Conservation (phyloP, 2,888 invertebrate genomes). For the Trissolcus japonicus region DNA sequence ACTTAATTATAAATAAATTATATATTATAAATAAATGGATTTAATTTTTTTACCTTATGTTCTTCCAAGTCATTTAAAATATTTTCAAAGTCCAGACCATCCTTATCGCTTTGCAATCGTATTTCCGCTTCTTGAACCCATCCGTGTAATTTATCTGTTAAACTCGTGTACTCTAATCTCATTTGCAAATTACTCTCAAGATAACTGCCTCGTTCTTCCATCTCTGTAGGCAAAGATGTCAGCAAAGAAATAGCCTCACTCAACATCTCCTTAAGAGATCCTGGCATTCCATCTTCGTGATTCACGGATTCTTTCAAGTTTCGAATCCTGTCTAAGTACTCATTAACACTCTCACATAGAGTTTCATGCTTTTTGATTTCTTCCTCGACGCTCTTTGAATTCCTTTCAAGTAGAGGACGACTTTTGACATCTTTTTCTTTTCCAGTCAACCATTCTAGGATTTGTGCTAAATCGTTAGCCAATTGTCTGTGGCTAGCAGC, state of each 20-base stretch:
- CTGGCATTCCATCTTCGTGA: conserved; percentile 87
- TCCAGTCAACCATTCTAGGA: conserved; percentile 88
- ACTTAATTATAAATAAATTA: too few species aligned
- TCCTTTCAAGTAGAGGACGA: conserved; percentile 87
- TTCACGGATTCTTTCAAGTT: conserved; percentile 84
- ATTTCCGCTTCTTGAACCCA: conserved; percentile 91
- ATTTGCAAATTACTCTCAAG: conserved; percentile 86
- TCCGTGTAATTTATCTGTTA: conserved; percentile 86
- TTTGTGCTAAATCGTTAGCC: conserved; percentile 87
- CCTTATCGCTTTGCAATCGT: conserved; percentile 85
- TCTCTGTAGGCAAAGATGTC: conserved; percentile 86
- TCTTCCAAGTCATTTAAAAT: conserved; percentile 89
- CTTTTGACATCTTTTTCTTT: conserved; percentile 90
- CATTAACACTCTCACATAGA: conserved; percentile 83
- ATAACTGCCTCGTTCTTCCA: conserved; percentile 89
- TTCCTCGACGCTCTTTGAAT: conserved; percentile 86
- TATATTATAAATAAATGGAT: too few species aligned
- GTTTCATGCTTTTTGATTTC: conserved; percentile 87
- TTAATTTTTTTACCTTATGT: conserved; percentile 80
- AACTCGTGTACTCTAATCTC: conserved; percentile 85
- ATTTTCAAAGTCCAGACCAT: conserved; percentile 92
- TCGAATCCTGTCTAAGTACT: conserved; percentile 83
- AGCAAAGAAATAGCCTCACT: conserved; percentile 89
- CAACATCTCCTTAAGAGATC: conserved; percentile 88
- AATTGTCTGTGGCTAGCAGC: conserved; percentile 92